Evolutionary conservation across 30 jellyfish, hydroid and myxozoan genomes (phyloP), one percentile per base, ranked within the genome.

Genomic region (Aurelia aurita complex sp. Pacific): DNA sequence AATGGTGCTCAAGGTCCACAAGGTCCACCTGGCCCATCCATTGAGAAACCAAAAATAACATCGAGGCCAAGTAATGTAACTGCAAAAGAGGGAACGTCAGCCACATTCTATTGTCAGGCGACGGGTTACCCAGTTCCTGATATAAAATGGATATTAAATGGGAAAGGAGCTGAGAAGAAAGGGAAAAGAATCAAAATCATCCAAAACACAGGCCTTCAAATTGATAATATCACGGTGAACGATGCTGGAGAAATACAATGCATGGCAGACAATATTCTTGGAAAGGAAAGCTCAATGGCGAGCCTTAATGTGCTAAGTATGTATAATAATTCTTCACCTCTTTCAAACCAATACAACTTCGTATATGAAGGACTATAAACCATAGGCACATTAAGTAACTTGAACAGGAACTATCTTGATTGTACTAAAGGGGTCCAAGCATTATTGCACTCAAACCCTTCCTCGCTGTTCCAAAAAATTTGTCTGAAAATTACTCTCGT

Each of bases 11-110:
- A 2, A 4, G 89, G 89, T 15, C 80, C 89, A 79, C 43, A 81
- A 11, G 89, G 89, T 7, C 89, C 89, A 42, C 89, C 89, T 34
- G 89, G 89, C 5, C 80, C 73, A 11, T 79, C 89, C 63, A 69
- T 79, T 2, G 80, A 79, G 80, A 64, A 64, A 40, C 80, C 89
- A 40, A 35, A 69, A 35, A 79, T 79, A 16, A 10, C 53, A 12
- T 59, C 57, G 73, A 32, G 54, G 38, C 89, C 89, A 3, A 38
- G 73, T 16, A 71, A 64, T 64, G 89, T 29, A 32, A 65, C 61
- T 3, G 89, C 60, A 18, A 53, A 64, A n/a, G 80, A 79, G 33
- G 89, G 89, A 2, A 38, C 60, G 2, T 40, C 89, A 9, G 89
- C 46, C 61, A 64, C 46, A 38, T 79, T 79, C 71, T 38, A 79